Percentiles rank a stretch among this genome's conserved stretches.
phyloP scores from a whole-genome alignment of 2,797 vertebrate genomes.

The Girardinus metallicus region DNA sequence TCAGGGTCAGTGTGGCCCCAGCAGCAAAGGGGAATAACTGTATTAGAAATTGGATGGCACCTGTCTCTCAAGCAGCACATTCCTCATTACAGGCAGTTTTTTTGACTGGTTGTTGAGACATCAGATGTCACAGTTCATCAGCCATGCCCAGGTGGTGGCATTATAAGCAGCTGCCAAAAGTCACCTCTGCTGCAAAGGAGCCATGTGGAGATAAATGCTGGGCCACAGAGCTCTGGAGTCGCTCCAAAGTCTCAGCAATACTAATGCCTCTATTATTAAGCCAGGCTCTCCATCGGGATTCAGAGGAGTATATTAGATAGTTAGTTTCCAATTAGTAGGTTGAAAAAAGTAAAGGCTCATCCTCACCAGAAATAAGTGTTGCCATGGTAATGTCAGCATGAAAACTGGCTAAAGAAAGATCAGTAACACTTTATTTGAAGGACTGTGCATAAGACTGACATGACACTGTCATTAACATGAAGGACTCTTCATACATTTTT shows the following conservation, averaged over 20 bases:
- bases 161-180: constrained; percentile 77
- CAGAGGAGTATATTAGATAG: constrained; percentile 25
- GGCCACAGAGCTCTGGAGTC: constrained; percentile 50
- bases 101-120: constrained; percentile 79
- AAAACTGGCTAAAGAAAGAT: neutral
- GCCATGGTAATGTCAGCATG: neutral
- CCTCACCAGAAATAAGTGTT: neutral
- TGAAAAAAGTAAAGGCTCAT: neutral
- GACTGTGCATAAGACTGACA: too few relatives aligned
- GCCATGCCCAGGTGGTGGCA: constrained; percentile 67
- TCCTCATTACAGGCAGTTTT: constrained; percentile 80
- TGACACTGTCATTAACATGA: too few relatives aligned
- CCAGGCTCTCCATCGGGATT: constrained; percentile 23
- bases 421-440: too few relatives aligned
- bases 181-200: constrained; percentile 62
- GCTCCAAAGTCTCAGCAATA: constrained; percentile 29
- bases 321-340: constrained; percentile 29
- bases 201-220: constrained; percentile 59
- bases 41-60: constrained; percentile 79
- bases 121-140: constrained; percentile 82
- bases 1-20: constrained; percentile 37
- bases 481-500: too few relatives aligned
- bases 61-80: constrained; percentile 79
- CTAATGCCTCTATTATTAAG: constrained; percentile 17
- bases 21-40: constrained; percentile 68